Evolutionary conservation across 1,140 invertebrate genomes (phyloP).

Genomic region (Lucilia cuprina): DNA sequence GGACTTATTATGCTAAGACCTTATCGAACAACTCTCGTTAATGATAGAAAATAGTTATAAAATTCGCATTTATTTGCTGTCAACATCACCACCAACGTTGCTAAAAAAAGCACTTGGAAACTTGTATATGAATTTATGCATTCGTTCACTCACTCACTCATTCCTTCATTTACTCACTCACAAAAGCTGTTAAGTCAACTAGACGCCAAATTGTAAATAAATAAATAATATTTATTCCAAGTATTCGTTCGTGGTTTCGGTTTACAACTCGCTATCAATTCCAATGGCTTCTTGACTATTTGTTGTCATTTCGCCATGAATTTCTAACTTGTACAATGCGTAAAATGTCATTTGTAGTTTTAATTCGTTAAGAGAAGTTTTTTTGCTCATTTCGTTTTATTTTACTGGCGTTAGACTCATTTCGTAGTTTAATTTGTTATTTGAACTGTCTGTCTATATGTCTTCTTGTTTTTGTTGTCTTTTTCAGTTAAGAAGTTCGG

Average conservation of each 20-base stretch:
- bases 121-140: too few species aligned
- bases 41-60: not conserved
- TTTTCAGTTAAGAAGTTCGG: too few species aligned
- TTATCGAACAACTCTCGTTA: not conserved
- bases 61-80: conserved; percentile 13
- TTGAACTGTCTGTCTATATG: not conserved
- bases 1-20: too few species aligned
- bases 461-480: not conserved
- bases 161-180: not conserved
- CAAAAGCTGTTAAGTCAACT: not conserved
- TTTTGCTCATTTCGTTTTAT: not conserved
- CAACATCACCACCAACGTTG: not conserved
- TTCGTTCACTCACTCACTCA: too few species aligned
- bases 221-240: not conserved
- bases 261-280: not conserved
- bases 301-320: not conserved
- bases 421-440: not conserved
- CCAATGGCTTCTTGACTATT: not conserved
- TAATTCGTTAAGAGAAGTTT: not conserved
- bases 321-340: not conserved
- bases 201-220: conserved; percentile 5
- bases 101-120: not conserved
- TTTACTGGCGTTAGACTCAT: not conserved
- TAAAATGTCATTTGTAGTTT: not conserved
- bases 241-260: too few species aligned